phyloP scores from a whole-genome alignment of 2,113 vertebrate genomes.

The Sinocyclocheilus maitianheensis region DNA sequence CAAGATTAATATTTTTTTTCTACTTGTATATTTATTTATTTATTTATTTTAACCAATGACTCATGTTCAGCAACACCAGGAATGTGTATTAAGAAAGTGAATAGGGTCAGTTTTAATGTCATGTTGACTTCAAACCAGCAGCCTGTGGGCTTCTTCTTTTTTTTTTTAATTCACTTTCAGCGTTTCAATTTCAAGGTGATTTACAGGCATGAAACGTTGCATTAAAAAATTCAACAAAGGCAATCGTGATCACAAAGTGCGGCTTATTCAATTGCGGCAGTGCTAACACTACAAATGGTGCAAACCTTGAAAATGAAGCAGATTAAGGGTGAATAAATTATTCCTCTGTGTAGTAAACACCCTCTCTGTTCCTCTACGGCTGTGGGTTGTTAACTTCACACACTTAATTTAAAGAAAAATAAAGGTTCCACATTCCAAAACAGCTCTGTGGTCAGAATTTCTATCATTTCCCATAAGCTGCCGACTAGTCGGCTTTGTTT shows the following conservation, averaged over 20 bases:
- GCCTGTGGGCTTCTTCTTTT: too few species aligned
- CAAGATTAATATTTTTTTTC: too few species aligned
- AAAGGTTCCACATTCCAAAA: background rate
- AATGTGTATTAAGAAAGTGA: background rate
- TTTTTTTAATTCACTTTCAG: slow-evolving; percentile 47
- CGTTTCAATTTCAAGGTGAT: slow-evolving; percentile 66
- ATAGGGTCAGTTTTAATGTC: background rate
- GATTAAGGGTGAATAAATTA: slow-evolving; percentile 62
- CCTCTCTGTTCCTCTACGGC: background rate
- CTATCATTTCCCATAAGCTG: background rate
- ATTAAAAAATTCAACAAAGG: slow-evolving; percentile 59
- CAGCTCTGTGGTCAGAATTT: background rate
- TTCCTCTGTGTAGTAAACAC: slow-evolving; percentile 53
- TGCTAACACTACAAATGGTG: slow-evolving; percentile 42
- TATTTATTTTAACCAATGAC: background rate
- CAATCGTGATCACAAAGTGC: slow-evolving; percentile 60
- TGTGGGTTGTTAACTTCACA: slow-evolving; percentile 13
- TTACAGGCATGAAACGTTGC: slow-evolving; percentile 60
- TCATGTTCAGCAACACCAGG: background rate
- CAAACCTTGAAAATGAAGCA: slow-evolving; percentile 54
- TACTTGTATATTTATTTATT: too few species aligned
- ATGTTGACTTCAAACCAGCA: background rate
- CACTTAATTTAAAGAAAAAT: slow-evolving; percentile 13
- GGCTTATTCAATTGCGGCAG: slow-evolving; percentile 52
- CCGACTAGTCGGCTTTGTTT: background rate